Percentiles rank a stretch among this genome's conserved stretches.
phyloP scores from a whole-genome alignment of 1,140 invertebrate genomes.

The Cephus cinctus region DNA sequence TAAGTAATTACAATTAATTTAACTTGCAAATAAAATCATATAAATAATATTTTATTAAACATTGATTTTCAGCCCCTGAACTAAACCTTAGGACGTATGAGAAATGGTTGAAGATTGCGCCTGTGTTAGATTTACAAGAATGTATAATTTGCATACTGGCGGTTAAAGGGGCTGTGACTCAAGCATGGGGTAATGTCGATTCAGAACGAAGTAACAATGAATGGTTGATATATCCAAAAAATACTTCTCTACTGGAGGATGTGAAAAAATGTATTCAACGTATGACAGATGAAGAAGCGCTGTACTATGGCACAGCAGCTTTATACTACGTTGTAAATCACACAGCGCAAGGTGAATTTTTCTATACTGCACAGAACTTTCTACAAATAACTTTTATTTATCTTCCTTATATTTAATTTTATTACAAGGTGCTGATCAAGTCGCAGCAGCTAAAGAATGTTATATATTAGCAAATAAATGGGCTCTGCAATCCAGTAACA shows the following conservation, averaged over 20 bases:
- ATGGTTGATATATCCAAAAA: slow-evolving; percentile 38
- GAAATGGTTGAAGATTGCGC: slow-evolving; percentile 47
- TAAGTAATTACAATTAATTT: slow-evolving; percentile 28
- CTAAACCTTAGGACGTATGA: slow-evolving; percentile 50
- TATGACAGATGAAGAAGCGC: slow-evolving; percentile 37
- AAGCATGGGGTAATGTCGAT: slow-evolving; percentile 22
- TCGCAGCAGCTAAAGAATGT: slow-evolving; percentile 48
- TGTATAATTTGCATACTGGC: slow-evolving; percentile 48
- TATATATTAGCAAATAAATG: slow-evolving; percentile 35
- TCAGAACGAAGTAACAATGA: slow-evolving; percentile 13
- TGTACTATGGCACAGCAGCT: slow-evolving; percentile 41
- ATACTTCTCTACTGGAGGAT: slow-evolving; percentile 38
- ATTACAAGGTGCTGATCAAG: slow-evolving; percentile 52
- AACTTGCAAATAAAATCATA: slow-evolving; percentile 7
- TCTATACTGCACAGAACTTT: neutral
- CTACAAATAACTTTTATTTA: neutral
- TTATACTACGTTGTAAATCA: slow-evolving; percentile 51
- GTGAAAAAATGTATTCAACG: slow-evolving; percentile 45
- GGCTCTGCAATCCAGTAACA: slow-evolving; percentile 14
- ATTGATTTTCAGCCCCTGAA: slow-evolving; percentile 38
- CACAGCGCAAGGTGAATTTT: slow-evolving; percentile 37
- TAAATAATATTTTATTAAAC: slow-evolving; percentile 9
- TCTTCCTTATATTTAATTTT: no score
- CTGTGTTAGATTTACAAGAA: slow-evolving; percentile 40
- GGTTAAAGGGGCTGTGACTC: slow-evolving; percentile 40